Base-by-base conservation (phyloP, 2,113 vertebrate genomes). In the Neodontobutis hainanensis region DNA sequence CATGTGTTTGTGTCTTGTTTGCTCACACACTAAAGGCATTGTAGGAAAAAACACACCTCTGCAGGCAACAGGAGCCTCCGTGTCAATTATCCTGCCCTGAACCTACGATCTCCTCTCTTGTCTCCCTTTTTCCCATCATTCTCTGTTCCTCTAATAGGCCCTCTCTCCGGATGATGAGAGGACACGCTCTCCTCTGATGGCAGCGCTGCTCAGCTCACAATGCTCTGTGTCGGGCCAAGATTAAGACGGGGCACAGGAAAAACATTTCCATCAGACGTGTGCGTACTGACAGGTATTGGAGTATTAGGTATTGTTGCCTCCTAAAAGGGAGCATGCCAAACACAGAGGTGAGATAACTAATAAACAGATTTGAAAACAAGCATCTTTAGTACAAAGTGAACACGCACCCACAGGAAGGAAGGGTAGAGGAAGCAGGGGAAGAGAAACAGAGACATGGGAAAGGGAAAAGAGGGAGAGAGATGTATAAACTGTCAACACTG, bases 401-500 rank as follows among this genome's bases (percentile, higher is more conserved):
- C 69, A 32, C 43, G 46, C 68, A 72, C 61, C 74, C 76, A 83
- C 72, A 78, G 77, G 75, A 78, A 61, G 70, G 68, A 74, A 66
- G 79, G 80, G 65, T 51, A 55, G 68, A 67, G 71, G 67, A 85
- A 84, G 49, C 46, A 0, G 70, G 77, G 70, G 45, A 47, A 63
- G 58, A 74, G 77, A 59, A 58, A 81, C 68, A 77, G 65, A 60
- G 63, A 82, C 67, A 81, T 62, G 61, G 79, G 69, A 58, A 74
- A 61, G 64, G 64, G 38, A 57, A 78, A 71, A 80, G 61, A 77
- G 84, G 66, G 66, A 86, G 84, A 91, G 88, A 92, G 86, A 92
- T 89, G 89, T 92, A 92, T 86, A 91, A 91, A 92, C 88, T 92
- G 92, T 92, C 92, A 92, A 92, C 91, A 91, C 88, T 91, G 89